These are phyloP conservation scores for Champsocephalus gunnari DNA, from an alignment of 2,797 vertebrate species.

Conservation along the genomic window DNA sequence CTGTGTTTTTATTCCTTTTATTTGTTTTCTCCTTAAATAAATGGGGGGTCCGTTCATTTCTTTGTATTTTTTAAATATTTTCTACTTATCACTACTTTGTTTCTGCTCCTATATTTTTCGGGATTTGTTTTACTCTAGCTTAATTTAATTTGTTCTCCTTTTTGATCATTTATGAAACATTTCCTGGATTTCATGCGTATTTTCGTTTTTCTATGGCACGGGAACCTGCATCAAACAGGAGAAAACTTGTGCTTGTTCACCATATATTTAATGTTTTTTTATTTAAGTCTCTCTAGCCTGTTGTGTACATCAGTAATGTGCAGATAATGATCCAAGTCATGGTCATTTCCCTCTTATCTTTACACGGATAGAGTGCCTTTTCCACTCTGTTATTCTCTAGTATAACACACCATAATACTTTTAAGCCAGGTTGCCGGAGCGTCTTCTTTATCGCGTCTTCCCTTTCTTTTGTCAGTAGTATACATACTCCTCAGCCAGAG, in stretches of 20 bases:
- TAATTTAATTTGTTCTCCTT: no score
- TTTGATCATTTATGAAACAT: no score
- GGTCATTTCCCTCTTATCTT: conserved; percentile 53
- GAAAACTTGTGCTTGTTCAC: conserved; percentile 6
- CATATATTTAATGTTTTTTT: conserved; percentile 24
- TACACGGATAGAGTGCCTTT: conserved; percentile 51
- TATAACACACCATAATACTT: conserved; percentile 78
- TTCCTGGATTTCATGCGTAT: no score
- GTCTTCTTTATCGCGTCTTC: conserved; percentile 68
- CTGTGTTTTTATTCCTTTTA: no score
- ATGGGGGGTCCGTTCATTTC: no score
- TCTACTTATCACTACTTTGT: no score
- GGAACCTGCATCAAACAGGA: neutral
- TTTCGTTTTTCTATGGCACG: neutral
- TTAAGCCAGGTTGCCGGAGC: conserved; percentile 73
- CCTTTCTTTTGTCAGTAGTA: conserved; percentile 74
- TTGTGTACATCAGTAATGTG: conserved; percentile 1
- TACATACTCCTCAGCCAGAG: conserved; percentile 74
- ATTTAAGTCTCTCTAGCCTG: neutral
- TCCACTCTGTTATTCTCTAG: conserved; percentile 54
- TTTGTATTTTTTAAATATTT: no score
- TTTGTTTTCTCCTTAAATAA: no score
- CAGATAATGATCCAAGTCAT: conserved; percentile 40
- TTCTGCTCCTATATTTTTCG: no score
- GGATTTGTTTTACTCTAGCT: no score